phyloP scores from a whole-genome alignment of 1,140 invertebrate species.

The Diploscapter pachys region DNA sequence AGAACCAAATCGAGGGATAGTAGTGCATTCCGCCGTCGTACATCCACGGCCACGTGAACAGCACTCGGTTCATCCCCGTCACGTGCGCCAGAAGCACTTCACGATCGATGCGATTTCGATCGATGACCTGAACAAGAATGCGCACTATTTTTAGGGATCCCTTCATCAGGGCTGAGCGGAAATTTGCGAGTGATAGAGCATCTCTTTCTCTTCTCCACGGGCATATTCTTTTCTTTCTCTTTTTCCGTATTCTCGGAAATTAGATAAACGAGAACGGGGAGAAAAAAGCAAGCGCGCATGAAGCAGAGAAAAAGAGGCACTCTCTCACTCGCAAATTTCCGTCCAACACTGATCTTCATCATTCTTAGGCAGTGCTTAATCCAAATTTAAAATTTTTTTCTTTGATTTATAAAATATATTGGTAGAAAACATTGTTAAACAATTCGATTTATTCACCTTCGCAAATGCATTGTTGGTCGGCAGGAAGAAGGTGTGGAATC shows the following conservation, averaged over 20 bases:
- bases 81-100: conserved; percentile 58
- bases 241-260: background rate
- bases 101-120: conserved; percentile 54
- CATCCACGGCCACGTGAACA: conserved; percentile 57
- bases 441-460: conserved; percentile 33
- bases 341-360: no score
- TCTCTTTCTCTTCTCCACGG: no score
- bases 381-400: background rate
- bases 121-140: conserved; percentile 43
- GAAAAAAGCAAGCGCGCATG: no score
- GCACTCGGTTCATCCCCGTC: conserved; percentile 53
- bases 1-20: conserved; percentile 57
- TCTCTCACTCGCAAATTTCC: no score
- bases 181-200: no score
- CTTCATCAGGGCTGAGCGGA: no score
- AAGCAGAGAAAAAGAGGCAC: no score
- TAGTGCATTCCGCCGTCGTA: conserved; percentile 58
- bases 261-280: background rate
- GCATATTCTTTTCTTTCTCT: no score
- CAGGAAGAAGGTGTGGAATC: conserved; percentile 58
- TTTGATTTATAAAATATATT: background rate
- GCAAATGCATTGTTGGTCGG: conserved; percentile 56
- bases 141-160: no score
- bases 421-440: no score
- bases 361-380: no score